Evolutionary conservation across 1,140 invertebrate genomes (phyloP), one percentile per base, ranked within the genome.

Genomic region (Cataglyphis hispanica): DNA sequence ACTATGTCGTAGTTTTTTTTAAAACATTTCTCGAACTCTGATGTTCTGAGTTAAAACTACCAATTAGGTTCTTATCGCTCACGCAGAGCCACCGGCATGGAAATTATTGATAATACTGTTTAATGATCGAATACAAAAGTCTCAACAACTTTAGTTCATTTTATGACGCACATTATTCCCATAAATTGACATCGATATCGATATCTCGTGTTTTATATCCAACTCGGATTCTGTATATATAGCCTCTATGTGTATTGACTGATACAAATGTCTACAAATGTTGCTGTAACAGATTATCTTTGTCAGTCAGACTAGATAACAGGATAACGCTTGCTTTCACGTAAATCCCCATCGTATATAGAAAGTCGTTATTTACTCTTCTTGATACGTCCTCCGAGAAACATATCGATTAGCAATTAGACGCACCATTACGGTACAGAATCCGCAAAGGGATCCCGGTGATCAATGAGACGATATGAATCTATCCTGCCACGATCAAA

Each of bases 271-370:
- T 87, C 80, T 37, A 27, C 53, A 63, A 64, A 86, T 56, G 13
- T 53, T 19, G 27, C 56, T 76, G 56, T 72, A 84, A 84, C 60
- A 78, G 16, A 31, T 78, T 78, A 88, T 85, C 74, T 64, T 37
- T 61, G n/a, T 80, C 22, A 34, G 37, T 43, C 7, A 22, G 4
- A 31, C 16, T 58, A 74, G 67, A 87, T 87, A 89, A 89, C 13
- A 37, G 87, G 74, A 86, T 56, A 75, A 70, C 67, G 5, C 31
- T 46, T 77, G 85, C 69, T 86, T 72, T 84, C 88, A 76, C 13
- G 11, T 56, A 74, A 61, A 70, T 50, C 50, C 13, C 10, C 16
- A 60, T 40, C 53, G 66, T 86, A 27, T 70, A 58, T 34, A 60
- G 40, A 58, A 81, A 74, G 34, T 87, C 37, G 46, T 63, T 72